These are phyloP conservation scores for Sceloporus tristichus DNA, from an alignment of 2,113 vertebrate genomes.

Conservation along the genomic window DNA sequence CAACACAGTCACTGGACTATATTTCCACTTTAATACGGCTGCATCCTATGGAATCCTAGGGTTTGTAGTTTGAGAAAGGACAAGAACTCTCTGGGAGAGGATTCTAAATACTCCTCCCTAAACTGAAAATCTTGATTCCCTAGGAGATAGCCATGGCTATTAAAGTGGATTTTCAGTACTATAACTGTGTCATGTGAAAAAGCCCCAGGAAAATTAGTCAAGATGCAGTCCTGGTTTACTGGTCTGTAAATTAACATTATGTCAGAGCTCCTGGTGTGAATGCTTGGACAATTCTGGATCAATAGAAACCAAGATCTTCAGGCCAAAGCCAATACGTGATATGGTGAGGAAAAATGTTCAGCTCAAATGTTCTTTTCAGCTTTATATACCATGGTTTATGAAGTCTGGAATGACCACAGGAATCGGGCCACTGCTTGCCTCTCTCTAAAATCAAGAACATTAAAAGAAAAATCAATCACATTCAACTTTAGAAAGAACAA, in stretches of 20 bases:
- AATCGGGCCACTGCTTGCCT: background rate
- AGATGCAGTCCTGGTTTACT: background rate
- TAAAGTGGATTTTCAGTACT: no score
- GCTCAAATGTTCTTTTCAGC: background rate
- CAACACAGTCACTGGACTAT: no score
- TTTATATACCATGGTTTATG: background rate
- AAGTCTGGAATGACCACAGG: background rate
- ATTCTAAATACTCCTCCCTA: no score
- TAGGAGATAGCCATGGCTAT: no score
- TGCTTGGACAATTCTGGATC: background rate
- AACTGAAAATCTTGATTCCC: no score
- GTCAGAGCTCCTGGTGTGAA: background rate
- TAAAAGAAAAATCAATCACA: background rate
- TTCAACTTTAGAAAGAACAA: background rate
- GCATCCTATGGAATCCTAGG: no score
- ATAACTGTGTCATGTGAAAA: no score
- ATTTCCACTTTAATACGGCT: no score
- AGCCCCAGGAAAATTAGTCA: background rate
- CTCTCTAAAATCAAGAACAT: background rate
- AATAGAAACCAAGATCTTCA: background rate
- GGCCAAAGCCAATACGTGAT: background rate
- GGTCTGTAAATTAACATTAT: background rate
- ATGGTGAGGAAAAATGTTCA: background rate
- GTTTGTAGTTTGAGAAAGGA: no score
- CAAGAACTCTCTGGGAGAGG: no score